Percentiles rank a stretch among this genome's conserved stretches.
phyloP scores from a whole-genome alignment of 1,140 invertebrate genomes.

The Saxidomus purpurata region DNA sequence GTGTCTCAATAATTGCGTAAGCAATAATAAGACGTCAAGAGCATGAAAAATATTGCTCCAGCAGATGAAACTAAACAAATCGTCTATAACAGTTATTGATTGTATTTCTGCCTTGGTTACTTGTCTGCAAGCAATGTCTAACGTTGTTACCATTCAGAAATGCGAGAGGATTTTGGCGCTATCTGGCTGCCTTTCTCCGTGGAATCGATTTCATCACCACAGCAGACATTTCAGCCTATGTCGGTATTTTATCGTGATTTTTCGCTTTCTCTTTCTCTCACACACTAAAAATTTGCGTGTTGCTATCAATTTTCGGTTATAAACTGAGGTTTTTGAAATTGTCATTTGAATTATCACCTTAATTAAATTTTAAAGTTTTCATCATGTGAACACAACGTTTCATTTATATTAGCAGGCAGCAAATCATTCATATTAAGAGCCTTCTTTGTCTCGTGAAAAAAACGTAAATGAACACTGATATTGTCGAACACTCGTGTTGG shows the following conservation, averaged over 20 bases:
- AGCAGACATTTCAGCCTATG: not conserved
- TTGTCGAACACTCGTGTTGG: too few relatives aligned
- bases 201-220: not conserved
- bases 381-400: too few relatives aligned
- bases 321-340: too few relatives aligned
- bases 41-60: not conserved
- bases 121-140: not conserved
- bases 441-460: too few relatives aligned
- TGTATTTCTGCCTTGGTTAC: not conserved
- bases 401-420: too few relatives aligned
- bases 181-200: not conserved
- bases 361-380: too few relatives aligned
- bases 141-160: not conserved
- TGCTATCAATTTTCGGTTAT: too few relatives aligned
- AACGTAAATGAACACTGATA: too few relatives aligned
- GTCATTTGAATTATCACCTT: too few relatives aligned
- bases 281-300: too few relatives aligned
- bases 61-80: slow-evolving; percentile 1
- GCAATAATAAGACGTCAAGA: not conserved
- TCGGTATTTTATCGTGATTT: not conserved
- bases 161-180: not conserved
- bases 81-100: not conserved
- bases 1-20: not conserved
- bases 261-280: too few relatives aligned
- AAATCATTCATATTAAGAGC: too few relatives aligned